Percentiles rank a stretch among this genome's conserved stretches.
Conservation (phyloP, 2,797 vertebrate genomes). For the Ammospiza maritima region DNA sequence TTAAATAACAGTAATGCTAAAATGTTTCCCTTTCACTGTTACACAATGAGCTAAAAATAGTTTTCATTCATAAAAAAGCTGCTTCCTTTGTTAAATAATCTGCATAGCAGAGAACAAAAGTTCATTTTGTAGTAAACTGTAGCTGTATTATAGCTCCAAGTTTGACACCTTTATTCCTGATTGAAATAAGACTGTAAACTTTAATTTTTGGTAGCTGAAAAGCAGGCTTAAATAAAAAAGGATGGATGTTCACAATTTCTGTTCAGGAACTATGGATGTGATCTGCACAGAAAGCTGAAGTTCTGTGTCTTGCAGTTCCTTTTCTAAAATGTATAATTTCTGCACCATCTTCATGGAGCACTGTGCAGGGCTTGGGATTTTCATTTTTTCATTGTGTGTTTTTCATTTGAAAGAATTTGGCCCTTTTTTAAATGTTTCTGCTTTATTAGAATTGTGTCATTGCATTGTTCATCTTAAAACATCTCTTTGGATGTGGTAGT, state of each 20-base stretch:
- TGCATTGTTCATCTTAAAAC: not conserved
- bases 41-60: constrained; percentile 50
- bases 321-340: not conserved
- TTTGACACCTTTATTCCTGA: not conserved
- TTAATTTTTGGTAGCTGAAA: not conserved
- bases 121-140: constrained; percentile 38
- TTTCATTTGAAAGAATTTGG: not conserved
- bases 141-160: not conserved
- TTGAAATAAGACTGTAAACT: not conserved
- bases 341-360: not conserved
- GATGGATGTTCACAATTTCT: not conserved
- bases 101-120: constrained; percentile 18
- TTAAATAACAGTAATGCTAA: not conserved
- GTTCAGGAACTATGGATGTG: not conserved
- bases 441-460: not conserved
- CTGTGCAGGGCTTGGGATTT: not conserved
- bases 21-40: constrained; percentile 37
- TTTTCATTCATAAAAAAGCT: constrained; percentile 61
- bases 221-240: not conserved
- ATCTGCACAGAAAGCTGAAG: not conserved
- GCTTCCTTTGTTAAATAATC: constrained; percentile 60
- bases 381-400: not conserved
- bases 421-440: not conserved
- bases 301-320: not conserved
- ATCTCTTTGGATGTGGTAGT: not conserved